Percentiles rank a stretch among this genome's conserved stretches.
Conservation (phyloP, 2,797 vertebrate species). For the Pangasius macronema region DNA sequence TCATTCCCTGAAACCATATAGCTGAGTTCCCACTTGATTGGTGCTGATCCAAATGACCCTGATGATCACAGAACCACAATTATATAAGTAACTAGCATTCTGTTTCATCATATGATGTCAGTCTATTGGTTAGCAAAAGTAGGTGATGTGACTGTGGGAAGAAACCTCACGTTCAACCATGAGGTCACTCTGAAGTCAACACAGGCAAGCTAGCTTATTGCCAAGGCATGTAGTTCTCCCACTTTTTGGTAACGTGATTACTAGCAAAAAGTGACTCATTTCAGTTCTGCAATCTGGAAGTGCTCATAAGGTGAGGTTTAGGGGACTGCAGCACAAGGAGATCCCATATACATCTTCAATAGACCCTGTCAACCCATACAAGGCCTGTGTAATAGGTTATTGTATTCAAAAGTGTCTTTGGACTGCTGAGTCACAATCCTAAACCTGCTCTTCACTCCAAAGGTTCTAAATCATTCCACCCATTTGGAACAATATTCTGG, state of each 20-base stretch:
- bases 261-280: not conserved
- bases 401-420: not conserved
- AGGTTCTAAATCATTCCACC: not conserved
- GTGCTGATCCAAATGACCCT: not conserved
- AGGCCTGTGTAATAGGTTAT: not conserved
- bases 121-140: not conserved
- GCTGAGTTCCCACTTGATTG: not conserved
- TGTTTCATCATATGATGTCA: not conserved
- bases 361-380: not conserved
- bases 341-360: not conserved
- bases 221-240: not conserved
- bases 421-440: not conserved
- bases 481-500: not conserved
- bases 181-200: not conserved
- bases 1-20: not conserved
- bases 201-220: not conserved
- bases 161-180: not conserved
- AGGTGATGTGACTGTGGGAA: not conserved
- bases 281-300: not conserved
- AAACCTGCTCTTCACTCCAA: not conserved
- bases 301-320: not conserved
- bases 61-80: not conserved
- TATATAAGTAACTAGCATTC: not conserved
- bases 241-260: not conserved
- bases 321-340: not conserved